Evolutionary conservation across 1,140 invertebrate genomes (phyloP), one percentile per base, ranked within the genome.

Genomic region (Phymastichus coffea): DNA sequence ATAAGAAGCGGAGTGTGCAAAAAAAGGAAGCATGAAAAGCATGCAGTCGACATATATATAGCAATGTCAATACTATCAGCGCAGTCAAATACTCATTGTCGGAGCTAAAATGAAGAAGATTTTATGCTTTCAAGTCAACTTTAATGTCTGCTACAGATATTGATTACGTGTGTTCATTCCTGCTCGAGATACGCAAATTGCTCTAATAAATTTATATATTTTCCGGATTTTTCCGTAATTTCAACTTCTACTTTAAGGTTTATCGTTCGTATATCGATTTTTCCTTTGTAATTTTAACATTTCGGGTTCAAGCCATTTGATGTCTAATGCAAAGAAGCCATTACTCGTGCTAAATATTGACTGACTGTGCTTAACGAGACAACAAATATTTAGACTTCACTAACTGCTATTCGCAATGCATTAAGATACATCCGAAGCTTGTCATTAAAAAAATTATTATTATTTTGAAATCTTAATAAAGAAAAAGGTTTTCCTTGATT

Each of bases 51-150:
- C n/a, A n/a, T n/a, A n/a, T n/a, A n/a, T n/a, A n/a, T n/a, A n/a
- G 37, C 15, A 41, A 49, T 49, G 46, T 57, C 55, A 49, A 57
- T 57, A 57, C 25, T 30, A 58, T 51, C 47, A 58, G n/a, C 14
- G 14, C 15, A 43, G 37, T 49, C 33, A 57, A 57, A 49, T 41
- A 49, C 46, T 57, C 23, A 33, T 26, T 3, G 23, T 26, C 22
- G 33, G 4, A 30, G n/a, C n/a, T 28, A 30, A 4, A 48, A 17
- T 40, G 35, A 57, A 48, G 23, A 30, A 12, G 28, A 57, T 40
- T 56, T 47, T 37, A n/a, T n/a, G n/a, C n/a, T 23, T 14, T 33
- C 2, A 14, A 41, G 20, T 26, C 10, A 14, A 35, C 33, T 14
- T 58, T 51, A 43, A 43, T 43, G 41, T 49, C 47, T 22, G 1